Conservation (phyloP, 2,888 invertebrate genomes). For the Spodoptera picta region DNA sequence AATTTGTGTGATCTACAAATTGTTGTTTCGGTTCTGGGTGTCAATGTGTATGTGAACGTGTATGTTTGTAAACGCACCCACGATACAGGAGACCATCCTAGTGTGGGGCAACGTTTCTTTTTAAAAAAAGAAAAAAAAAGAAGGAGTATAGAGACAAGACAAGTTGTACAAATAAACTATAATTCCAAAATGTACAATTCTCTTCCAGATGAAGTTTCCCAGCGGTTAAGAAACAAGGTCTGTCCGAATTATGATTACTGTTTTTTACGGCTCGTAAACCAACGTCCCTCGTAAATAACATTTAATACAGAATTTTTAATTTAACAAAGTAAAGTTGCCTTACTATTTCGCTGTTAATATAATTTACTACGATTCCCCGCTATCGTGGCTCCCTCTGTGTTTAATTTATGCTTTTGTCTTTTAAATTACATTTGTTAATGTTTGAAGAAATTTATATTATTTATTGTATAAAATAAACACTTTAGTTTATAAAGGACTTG, state of each 20-base stretch:
- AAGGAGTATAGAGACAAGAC: too few species aligned
- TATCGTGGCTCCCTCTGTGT: constrained; percentile 7
- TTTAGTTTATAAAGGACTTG: too few species aligned
- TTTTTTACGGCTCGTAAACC: constrained; percentile 46
- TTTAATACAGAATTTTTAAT: constrained; percentile 55
- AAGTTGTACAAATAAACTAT: background rate
- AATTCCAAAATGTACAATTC: background rate
- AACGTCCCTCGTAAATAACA: constrained; percentile 51
- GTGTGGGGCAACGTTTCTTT: too few species aligned
- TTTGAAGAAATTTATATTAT: too few species aligned
- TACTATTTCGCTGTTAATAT: constrained; percentile 40
- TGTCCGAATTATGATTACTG: constrained; percentile 54
- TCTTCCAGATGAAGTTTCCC: constrained; percentile 2
- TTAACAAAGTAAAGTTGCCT: constrained; percentile 42
- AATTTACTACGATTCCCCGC: constrained; percentile 29
- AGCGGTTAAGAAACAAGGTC: constrained; percentile 10
- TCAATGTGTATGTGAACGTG: too few species aligned
- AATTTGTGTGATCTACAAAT: too few species aligned
- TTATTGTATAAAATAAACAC: too few species aligned
- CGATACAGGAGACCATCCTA: too few species aligned
- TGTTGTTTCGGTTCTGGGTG: too few species aligned
- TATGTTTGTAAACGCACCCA: too few species aligned
- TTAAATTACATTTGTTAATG: constrained; percentile 6
- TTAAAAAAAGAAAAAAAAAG: too few species aligned
- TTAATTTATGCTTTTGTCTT: constrained; percentile 35